Evolutionary conservation across 2,888 invertebrate genomes (phyloP), one percentile per base, ranked within the genome.

Genomic region (Pandemis corylana): DNA sequence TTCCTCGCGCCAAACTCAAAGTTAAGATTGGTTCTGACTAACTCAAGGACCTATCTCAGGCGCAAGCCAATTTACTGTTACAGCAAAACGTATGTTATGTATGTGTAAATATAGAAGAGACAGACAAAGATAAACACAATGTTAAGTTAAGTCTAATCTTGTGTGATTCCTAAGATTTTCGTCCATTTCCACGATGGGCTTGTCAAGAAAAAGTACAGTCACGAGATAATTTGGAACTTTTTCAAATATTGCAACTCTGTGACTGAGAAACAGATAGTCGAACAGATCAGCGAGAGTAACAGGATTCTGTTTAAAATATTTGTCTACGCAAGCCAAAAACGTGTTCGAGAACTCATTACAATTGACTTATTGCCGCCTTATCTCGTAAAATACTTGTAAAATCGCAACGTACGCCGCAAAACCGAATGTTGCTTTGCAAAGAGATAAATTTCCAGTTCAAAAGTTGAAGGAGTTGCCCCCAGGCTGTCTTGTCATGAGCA

Each of bases 401-500:
- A 72, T 67, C 44, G 69, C 68, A 66, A 69, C 62, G 72, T 53
- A 66, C 44, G 61, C 68, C 69, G 51, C 76, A 46, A 71, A 74
- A 74, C 70, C 73, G 71, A 68, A 75, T 76, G 73, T 76, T 68
- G 67, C 68, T 46, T 74, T 61, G 64, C 76, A 71, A 68, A 76
- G 70, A 73, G 73, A 76, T 73, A 73, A 73, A 71, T 71, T 73
- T 66, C 44, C 67, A 70, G 73, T 73, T 73, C 72, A 79, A 80
- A 84, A 85, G 82, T 84, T 83, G 80, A 81, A 83, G 80, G 78
- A 80, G 80, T 80, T 79, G 76, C 83, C 82, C 82, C 73, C 76
- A 70, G 83, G 82, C 83, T 84, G 84, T 80, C 83, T 81, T 83
- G 84, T 85, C 83, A 81, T 77, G 80, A 81, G 77, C 84, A 84